Evolutionary conservation across 2,888 invertebrate species (phyloP), one percentile per base, ranked within the genome.

Genomic region (Aproaerema taeniolella): DNA sequence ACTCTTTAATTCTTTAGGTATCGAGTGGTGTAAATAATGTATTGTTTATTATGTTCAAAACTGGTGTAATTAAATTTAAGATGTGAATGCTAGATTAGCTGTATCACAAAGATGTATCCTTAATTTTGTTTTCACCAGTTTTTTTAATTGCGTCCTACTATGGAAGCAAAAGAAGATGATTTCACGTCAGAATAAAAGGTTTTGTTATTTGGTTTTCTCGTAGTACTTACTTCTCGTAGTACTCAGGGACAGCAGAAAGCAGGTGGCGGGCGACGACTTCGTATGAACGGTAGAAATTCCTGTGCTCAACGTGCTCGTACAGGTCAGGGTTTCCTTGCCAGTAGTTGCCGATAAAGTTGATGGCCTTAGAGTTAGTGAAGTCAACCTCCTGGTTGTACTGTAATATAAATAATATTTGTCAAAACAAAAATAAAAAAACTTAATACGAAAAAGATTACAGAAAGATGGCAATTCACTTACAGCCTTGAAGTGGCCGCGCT

Each of bases 401-500:
- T 13, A 69, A 70, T 40, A 28, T 20, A 36, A 11, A 29, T 26
- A 26, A 20, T 20, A 20, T 20, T 20, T 20, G 5, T 20, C n/a
- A 20, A 33, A 24, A 38, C 39, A 52, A 24, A 34, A 20, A 49
- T 61, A 31, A 15, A 2, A 17, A 16, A 17, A 1, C 10, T 32
- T 32, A 17, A 10, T 9, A 20, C 4, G 20, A 20, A 8, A 6
- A 20, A 20, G 8, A 20, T 6, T 20, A 20, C 20, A 20, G 8
- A 20, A 8, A 20, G 8, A 20, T 8, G 8, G 8, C 4, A 20
- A 8, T 4, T 20, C 20, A 87, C 87, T 52, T 88, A 78, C 83
- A 38, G 91, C 91, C 54, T 90, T 90, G 56, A 88, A 88, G 55
- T 89, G 87, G 34, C 88, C 87, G 56, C 90, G 69, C 47, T 81